Evolutionary conservation across 2,888 invertebrate species (phyloP).

Genomic region (Vandiemenella viatica): DNA sequence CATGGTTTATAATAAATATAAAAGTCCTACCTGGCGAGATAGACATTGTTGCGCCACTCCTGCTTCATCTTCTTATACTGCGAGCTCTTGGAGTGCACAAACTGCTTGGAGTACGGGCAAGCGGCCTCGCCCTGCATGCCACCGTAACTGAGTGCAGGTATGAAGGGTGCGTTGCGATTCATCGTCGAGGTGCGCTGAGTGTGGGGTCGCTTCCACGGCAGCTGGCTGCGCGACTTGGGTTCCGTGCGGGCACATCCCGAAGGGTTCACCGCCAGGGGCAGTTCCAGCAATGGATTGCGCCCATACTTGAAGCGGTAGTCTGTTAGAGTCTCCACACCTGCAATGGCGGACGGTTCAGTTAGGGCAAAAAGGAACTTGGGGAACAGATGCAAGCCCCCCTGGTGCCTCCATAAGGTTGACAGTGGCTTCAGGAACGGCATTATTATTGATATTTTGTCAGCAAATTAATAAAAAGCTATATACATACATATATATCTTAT

Average conservation of each 20-base stretch:
- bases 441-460: too few relatives aligned
- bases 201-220: conserved; percentile 70
- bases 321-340: conserved; percentile 85
- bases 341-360: too few relatives aligned
- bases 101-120: conserved; percentile 92
- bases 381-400: too few relatives aligned
- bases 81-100: conserved; percentile 94
- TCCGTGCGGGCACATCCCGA: conserved; percentile 93
- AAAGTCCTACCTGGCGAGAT: conserved; percentile 62
- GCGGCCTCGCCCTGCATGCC: conserved; percentile 58
- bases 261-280: conserved; percentile 94
- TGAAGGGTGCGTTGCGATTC: conserved; percentile 45
- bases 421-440: too few relatives aligned
- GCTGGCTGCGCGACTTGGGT: conserved; percentile 57
- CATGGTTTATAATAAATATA: too few relatives aligned
- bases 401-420: too few relatives aligned
- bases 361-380: too few relatives aligned
- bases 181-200: conserved; percentile 59
- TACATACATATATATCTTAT: too few relatives aligned
- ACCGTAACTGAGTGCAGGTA: conserved; percentile 41
- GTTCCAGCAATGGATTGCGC: conserved; percentile 83
- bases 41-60: conserved; percentile 97
- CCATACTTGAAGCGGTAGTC: conserved; percentile 97
- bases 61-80: conserved; percentile 99
- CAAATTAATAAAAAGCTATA: too few relatives aligned